These are phyloP conservation scores for Pardosa pseudoannulata DNA, from an alignment of 2,888 invertebrate species.

Conservation along the genomic window DNA sequence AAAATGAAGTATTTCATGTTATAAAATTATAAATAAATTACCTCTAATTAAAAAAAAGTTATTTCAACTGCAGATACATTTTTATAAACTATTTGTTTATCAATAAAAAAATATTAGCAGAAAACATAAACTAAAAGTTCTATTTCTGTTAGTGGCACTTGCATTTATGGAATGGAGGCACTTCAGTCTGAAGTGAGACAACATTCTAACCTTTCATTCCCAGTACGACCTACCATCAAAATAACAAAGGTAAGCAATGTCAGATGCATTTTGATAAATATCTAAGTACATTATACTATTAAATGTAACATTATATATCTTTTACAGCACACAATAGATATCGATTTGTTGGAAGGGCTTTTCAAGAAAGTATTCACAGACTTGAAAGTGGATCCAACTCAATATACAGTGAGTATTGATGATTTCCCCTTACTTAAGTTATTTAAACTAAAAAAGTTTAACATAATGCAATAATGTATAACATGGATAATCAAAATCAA, in stretches of 20 bases:
- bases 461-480: no score
- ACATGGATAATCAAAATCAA: no score
- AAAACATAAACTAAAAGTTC: no score
- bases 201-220: slow-evolving; percentile 77
- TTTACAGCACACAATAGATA: slow-evolving; percentile 78
- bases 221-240: slow-evolving; percentile 79
- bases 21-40: no score
- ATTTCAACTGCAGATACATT: no score
- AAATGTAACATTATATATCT: slow-evolving; percentile 31
- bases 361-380: slow-evolving; percentile 80
- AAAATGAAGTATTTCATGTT: no score
- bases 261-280: background rate
- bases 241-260: slow-evolving; percentile 79
- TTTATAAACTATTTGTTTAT: no score
- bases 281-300: slow-evolving; percentile 2
- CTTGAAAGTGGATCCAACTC: slow-evolving; percentile 78
- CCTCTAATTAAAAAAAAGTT: no score
- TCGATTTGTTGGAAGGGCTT: slow-evolving; percentile 79
- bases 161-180: slow-evolving; percentile 79
- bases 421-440: no score
- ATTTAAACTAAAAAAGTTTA: no score
- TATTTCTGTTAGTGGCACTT: slow-evolving; percentile 73
- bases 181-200: slow-evolving; percentile 78
- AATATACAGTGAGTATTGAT: slow-evolving; percentile 78
- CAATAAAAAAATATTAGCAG: no score